These are phyloP conservation scores for Polyergus mexicanus DNA, from an alignment of 1,140 invertebrate genomes.

Conservation along the genomic window DNA sequence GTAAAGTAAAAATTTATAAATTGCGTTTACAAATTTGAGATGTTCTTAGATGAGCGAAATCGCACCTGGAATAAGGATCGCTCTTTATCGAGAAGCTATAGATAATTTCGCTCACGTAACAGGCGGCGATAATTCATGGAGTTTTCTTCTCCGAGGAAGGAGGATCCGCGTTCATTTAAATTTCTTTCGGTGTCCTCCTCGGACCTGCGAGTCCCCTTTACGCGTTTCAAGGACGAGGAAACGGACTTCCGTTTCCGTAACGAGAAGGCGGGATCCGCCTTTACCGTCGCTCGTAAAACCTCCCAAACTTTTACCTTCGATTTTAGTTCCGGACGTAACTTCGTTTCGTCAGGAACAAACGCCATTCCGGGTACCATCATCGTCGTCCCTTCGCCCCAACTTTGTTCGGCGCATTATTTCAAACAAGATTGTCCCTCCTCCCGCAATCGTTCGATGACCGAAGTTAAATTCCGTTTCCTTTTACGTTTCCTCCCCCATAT, in stretches of 20 bases:
- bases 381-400: not conserved
- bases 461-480: slow-evolving; percentile 34
- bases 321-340: slow-evolving; percentile 16
- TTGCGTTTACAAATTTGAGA: not conserved
- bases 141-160: not conserved
- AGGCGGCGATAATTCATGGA: slow-evolving; percentile 11
- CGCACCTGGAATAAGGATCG: not conserved
- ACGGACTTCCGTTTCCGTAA: slow-evolving; percentile 39
- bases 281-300: not conserved
- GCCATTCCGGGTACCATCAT: not conserved
- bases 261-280: not conserved
- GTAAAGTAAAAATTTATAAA: not conserved
- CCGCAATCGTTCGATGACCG: not conserved
- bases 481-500: too few relatives aligned
- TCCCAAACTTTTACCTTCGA: slow-evolving; percentile 31
- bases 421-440: slow-evolving; percentile 19
- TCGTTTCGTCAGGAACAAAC: slow-evolving; percentile 24
- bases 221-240: slow-evolving; percentile 9
- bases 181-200: not conserved
- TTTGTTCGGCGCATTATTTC: not conserved
- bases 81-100: not conserved
- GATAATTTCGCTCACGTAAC: slow-evolving; percentile 49
- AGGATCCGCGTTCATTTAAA: slow-evolving; percentile 21
- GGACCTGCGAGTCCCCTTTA: not conserved
- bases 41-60: not conserved